phyloP scores from a whole-genome alignment of 1,140 invertebrate genomes.

The Megathymus violae region DNA sequence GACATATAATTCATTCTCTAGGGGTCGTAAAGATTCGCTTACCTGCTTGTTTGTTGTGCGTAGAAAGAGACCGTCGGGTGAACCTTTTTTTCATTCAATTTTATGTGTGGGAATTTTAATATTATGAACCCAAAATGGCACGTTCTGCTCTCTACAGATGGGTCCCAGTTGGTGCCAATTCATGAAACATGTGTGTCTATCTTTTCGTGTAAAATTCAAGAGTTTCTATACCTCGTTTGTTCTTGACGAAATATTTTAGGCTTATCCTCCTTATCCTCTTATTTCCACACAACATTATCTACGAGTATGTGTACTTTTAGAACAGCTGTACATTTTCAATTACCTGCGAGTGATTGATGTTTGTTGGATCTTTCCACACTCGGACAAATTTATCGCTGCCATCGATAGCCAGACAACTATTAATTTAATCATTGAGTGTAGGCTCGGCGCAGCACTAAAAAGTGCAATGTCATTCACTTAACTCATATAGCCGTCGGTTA shows the following conservation, averaged over 20 bases:
- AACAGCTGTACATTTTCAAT: conserved; percentile 73
- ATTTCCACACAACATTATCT: not conserved
- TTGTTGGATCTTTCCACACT: conserved; percentile 59
- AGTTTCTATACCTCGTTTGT: not conserved
- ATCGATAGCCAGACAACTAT: conserved; percentile 65
- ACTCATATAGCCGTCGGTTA: conserved; percentile 46
- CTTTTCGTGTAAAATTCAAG: conserved; percentile 8
- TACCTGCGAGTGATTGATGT: conserved; percentile 69
- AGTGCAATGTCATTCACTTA: conserved; percentile 68
- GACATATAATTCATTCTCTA: conserved; percentile 67
- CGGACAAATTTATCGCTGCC: conserved; percentile 69
- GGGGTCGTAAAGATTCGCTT: conserved; percentile 76
- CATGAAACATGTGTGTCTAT: conserved; percentile 64
- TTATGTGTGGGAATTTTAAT: conserved; percentile 81
- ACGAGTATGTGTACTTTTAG: conserved; percentile 47
- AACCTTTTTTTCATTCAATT: conserved; percentile 78
- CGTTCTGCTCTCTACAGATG: conserved; percentile 75
- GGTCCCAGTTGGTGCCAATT: conserved; percentile 61
- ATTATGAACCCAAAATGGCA: conserved; percentile 66
- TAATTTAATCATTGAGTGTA: conserved; percentile 62
- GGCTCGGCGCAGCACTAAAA: conserved; percentile 50
- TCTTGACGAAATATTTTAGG: not conserved
- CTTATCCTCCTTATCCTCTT: not conserved
- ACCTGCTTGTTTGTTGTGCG: conserved; percentile 81
- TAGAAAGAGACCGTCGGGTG: conserved; percentile 66